Base-by-base conservation (phyloP, 1,140 invertebrate genomes). In the Drosophila lacteicornis region DNA sequence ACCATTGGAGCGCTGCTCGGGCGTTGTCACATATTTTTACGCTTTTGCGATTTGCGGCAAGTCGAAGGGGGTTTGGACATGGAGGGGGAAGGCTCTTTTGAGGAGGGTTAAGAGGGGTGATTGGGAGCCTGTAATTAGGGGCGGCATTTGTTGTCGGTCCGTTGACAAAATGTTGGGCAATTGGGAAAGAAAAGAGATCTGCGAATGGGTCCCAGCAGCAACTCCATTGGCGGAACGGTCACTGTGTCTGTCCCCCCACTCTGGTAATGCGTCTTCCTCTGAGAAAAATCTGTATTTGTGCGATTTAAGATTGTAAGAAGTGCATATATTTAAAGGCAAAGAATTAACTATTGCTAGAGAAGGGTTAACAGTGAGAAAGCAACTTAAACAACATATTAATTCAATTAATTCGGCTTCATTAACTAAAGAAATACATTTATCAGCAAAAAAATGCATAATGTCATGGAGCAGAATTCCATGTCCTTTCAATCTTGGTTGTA, bases 11-110 rank as follows among this genome's bases (percentile, higher is more conserved):
- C 82, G 82, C 65, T 85, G 78, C 82, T 63, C 73, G 65, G 78
- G 74, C 62, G 56, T 79, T 87, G 84, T 87, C 84, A 84, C 80
- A 87, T 80, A 88, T 83, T 88, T 87, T 88, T 87, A 87, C 83
- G 84, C 84, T 83, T 78, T 83, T 87, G 84, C 83, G 76, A 88
- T 86, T 82, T 86, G 75, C 66, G n/a, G 55, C 83, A 73, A 75
- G 33, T 17, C 33, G 45, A 68, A 68, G 60, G 55, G 45, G 22
- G 42, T 33, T 30, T 30, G 27, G 25, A 11, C 12, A 12, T 9
- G 59, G 47, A 12, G 22, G 6, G 53, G 53, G 40, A 19, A 19
- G 5, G 2, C 7, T 27, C 7, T 27, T 22, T 12, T 15, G 33
- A 11, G 30, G 7, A 3, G 59, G 27, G 17, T 12, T 22, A 50